Evolutionary conservation across 2,797 vertebrate genomes (phyloP).

Genomic region (Falco columbarius): DNA sequence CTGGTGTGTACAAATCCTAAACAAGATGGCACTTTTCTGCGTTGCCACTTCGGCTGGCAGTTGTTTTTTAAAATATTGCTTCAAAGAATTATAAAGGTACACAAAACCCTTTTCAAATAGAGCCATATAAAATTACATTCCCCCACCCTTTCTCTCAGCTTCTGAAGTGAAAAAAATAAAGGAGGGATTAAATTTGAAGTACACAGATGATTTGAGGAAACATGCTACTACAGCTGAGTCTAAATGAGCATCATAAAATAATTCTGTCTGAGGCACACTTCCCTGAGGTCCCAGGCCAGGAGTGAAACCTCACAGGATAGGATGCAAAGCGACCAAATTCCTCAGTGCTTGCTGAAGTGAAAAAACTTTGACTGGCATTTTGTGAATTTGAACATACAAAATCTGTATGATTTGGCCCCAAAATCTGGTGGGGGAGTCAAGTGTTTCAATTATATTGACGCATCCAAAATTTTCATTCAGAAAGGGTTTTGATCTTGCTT

Average conservation of each 20-base stretch:
- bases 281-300: not conserved
- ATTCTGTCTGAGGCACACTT: not conserved
- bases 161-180: not conserved
- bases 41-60: conserved; percentile 65
- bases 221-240: not conserved
- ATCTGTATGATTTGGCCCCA: not conserved
- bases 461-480: not conserved
- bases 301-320: not conserved
- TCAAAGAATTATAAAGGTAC: conserved; percentile 58
- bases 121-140: conserved; percentile 13
- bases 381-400: not conserved
- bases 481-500: not conserved
- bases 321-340: not conserved
- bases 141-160: not conserved
- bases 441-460: not conserved
- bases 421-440: not conserved
- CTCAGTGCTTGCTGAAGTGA: not conserved
- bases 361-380: not conserved
- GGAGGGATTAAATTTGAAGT: conserved; percentile 2
- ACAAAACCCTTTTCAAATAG: conserved; percentile 30
- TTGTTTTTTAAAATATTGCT: conserved; percentile 72
- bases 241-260: not conserved
- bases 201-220: not conserved
- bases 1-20: conserved; percentile 64
- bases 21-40: conserved; percentile 54